Evolutionary conservation across 2,888 invertebrate genomes (phyloP).

Genomic region (Acanthopleura granulata): DNA sequence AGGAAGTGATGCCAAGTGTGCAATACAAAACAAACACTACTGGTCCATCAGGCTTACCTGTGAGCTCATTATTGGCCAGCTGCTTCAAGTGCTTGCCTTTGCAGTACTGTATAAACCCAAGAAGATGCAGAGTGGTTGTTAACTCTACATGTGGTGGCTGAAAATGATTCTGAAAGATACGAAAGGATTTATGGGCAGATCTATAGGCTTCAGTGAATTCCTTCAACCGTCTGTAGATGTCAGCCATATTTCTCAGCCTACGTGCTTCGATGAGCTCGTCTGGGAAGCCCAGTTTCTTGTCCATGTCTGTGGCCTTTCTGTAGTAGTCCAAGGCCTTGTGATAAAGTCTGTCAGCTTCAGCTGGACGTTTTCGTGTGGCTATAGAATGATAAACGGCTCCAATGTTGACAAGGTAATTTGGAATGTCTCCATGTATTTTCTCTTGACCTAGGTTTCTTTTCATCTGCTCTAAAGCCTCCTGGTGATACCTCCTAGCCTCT

Average conservation of each 20-base stretch:
- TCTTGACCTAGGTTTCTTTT: background rate
- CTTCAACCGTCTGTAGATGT: background rate
- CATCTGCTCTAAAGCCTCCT: background rate
- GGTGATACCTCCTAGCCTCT: background rate
- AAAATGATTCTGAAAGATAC: background rate
- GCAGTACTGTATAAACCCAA: background rate
- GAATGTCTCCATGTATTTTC: background rate
- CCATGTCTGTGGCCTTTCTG: background rate
- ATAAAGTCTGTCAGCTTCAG: background rate
- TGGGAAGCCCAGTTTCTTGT: constrained; percentile 2
- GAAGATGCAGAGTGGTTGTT: background rate
- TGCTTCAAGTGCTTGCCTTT: background rate
- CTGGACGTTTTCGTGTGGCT: background rate
- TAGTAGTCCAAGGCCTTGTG: background rate
- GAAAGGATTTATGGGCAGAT: background rate
- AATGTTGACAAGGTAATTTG: background rate
- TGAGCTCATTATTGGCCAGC: background rate
- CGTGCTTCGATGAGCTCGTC: background rate
- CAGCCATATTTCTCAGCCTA: background rate
- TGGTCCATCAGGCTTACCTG: background rate
- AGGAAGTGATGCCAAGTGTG: too few species aligned
- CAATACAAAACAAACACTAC: too few species aligned
- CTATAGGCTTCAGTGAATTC: background rate
- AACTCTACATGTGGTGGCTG: constrained; percentile 1
- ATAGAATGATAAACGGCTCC: background rate